A percentile compares a stretch with the other conserved stretches of the same genome.
Evolutionary conservation across 2,797 vertebrate genomes (phyloP).

Genomic region (Poecilia gillii): DNA sequence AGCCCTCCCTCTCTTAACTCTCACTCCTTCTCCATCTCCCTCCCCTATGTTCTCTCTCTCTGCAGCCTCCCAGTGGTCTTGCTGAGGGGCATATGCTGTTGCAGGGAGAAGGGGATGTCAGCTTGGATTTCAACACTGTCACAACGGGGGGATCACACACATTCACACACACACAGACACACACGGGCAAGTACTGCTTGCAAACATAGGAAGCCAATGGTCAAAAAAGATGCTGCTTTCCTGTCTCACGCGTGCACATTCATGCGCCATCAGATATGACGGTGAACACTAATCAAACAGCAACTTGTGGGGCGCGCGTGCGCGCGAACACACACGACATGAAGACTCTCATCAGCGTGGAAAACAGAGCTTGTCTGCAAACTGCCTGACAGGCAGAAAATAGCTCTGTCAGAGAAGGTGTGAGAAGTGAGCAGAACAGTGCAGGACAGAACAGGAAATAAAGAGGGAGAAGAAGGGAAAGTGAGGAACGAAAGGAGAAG

Average conservation of each 20-base stretch:
- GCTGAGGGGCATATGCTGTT: conserved; percentile 80
- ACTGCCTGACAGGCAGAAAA: conserved; percentile 74
- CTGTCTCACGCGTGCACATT: conserved; percentile 21
- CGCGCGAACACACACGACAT: conserved; percentile 24
- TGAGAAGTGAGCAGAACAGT: conserved; percentile 37
- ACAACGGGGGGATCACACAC: conserved; percentile 70
- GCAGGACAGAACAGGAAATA: conserved; percentile 4
- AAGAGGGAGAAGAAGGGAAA: not conserved
- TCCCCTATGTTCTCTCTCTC: conserved; percentile 51
- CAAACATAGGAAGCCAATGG: conserved; percentile 61
- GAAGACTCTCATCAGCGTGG: conserved; percentile 63
- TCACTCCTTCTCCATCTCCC: conserved; percentile 24
- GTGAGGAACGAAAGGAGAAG: not conserved
- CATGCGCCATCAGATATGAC: conserved; percentile 36
- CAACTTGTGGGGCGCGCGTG: conserved; percentile 45
- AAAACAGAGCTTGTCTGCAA: conserved; percentile 69
- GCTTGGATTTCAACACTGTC: conserved; percentile 80
- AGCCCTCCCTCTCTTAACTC: conserved; percentile 29
- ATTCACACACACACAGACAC: conserved; percentile 20
- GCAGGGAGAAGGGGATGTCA: conserved; percentile 76
- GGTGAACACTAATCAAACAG: conserved; percentile 51
- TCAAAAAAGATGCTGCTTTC: conserved; percentile 52
- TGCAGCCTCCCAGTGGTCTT: conserved; percentile 74
- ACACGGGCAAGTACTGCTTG: conserved; percentile 34
- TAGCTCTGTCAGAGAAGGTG: conserved; percentile 66